These are phyloP conservation scores for Enteromius argenteus DNA, from an alignment of 2,797 vertebrate genomes.

Conservation along the genomic window DNA sequence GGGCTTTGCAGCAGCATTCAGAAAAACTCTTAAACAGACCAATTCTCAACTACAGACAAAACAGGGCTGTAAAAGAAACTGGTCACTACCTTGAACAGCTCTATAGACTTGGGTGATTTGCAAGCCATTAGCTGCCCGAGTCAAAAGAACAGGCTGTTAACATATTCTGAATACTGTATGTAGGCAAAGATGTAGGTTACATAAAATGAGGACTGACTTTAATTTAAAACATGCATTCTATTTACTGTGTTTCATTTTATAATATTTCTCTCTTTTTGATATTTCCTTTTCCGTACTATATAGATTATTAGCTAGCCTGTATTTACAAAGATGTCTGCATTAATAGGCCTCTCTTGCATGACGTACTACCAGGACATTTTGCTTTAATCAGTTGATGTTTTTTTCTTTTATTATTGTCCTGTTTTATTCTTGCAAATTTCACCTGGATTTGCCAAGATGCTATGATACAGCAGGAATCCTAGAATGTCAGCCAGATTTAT, in stretches of 20 bases:
- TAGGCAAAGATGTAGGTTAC: neutral
- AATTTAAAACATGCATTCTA: neutral
- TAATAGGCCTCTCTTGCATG: neutral
- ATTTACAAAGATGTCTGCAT: neutral
- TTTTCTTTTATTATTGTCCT: neutral
- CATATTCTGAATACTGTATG: neutral
- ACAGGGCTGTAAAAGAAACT: neutral
- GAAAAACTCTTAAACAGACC: neutral
- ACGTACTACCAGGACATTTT: neutral
- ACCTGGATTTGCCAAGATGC: neutral
- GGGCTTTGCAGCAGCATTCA: neutral
- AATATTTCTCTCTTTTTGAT: neutral
- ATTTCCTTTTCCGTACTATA: neutral
- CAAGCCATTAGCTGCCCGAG: neutral
- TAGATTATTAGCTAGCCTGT: neutral
- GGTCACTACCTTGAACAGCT: neutral
- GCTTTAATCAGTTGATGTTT: neutral
- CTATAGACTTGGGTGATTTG: neutral
- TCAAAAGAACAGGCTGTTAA: neutral
- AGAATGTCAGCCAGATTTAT: neutral
- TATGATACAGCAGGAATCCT: conserved; percentile 33
- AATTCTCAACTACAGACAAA: neutral
- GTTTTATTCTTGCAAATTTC: neutral
- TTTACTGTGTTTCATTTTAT: neutral
- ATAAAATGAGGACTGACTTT: neutral